Conservation (phyloP, 2,113 vertebrate genomes). For the Arvicanthis niloticus region DNA sequence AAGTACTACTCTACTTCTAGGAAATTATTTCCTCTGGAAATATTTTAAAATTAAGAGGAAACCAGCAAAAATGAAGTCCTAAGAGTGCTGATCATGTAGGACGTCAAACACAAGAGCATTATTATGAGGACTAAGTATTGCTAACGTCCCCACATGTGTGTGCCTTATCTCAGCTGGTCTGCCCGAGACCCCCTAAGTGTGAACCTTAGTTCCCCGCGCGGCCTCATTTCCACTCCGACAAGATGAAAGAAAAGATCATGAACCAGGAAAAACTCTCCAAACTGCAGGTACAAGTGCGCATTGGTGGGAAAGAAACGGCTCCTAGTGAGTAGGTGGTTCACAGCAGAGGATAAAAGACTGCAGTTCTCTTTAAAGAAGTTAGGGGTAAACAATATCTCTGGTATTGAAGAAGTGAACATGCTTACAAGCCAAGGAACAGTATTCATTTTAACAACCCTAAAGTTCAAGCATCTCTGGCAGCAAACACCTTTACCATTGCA, state of each 20-base stretch:
- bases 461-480: too few relatives aligned
- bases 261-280: conserved; percentile 97
- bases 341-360: too few relatives aligned
- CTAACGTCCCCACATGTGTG: conserved; percentile 88
- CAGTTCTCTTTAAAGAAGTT: too few relatives aligned
- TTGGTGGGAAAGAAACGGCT: conserved; percentile 93
- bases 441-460: too few relatives aligned
- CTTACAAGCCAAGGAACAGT: too few relatives aligned
- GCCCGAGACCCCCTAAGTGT: conserved; percentile 70
- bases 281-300: conserved; percentile 99
- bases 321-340: too few relatives aligned
- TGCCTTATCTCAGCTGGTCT: conserved; percentile 82
- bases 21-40: background rate
- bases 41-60: background rate
- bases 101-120: background rate
- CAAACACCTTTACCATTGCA: too few relatives aligned
- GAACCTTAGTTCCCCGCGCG: conserved; percentile 70
- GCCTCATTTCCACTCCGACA: conserved; percentile 75
- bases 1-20: background rate
- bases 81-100: background rate
- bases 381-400: too few relatives aligned
- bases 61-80: background rate
- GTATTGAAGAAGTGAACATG: too few relatives aligned
- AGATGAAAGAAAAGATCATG: conserved; percentile 99
- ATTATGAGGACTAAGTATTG: background rate